phyloP scores from a whole-genome alignment of 2,797 vertebrate genomes.

The Oreonectes daqikongensis region DNA sequence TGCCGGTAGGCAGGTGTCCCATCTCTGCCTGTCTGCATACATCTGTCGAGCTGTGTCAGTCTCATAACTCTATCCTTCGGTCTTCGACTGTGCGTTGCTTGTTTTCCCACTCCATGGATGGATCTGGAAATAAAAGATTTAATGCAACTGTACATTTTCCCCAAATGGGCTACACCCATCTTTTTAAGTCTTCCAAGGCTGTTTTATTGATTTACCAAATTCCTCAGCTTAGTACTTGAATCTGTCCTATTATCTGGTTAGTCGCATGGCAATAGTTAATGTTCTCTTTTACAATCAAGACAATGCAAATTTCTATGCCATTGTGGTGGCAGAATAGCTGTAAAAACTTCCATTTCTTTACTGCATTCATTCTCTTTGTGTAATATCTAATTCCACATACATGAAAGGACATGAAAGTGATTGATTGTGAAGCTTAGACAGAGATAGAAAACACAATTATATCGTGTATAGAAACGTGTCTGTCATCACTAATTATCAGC shows the following conservation, averaged over 20 bases:
- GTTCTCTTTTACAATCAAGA: slow-evolving; percentile 57
- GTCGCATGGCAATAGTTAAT: slow-evolving; percentile 45
- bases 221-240: slow-evolving; percentile 36
- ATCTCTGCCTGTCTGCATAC: slow-evolving; percentile 51
- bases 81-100: slow-evolving; percentile 8
- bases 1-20: slow-evolving; percentile 72
- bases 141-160: slow-evolving; percentile 24
- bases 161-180: slow-evolving; percentile 24
- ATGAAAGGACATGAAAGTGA: slow-evolving; percentile 62
- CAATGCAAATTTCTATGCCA: slow-evolving; percentile 45
- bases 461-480: slow-evolving; percentile 56
- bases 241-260: slow-evolving; percentile 39
- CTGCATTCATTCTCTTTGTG: slow-evolving; percentile 54
- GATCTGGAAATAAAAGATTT: slow-evolving; percentile 35
- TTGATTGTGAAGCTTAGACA: slow-evolving; percentile 57
- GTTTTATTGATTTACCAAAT: slow-evolving; percentile 42
- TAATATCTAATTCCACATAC: slow-evolving; percentile 62
- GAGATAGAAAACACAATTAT: slow-evolving; percentile 59
- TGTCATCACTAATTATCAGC: slow-evolving; percentile 61
- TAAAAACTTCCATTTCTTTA: slow-evolving; percentile 47
- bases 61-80: slow-evolving; percentile 17
- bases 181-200: slow-evolving; percentile 38
- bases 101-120: slow-evolving; percentile 17
- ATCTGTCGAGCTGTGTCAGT: slow-evolving; percentile 29
- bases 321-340: slow-evolving; percentile 55